These are phyloP conservation scores for Noturus placidus DNA, from an alignment of 2,113 vertebrate genomes.

Conservation along the genomic window DNA sequence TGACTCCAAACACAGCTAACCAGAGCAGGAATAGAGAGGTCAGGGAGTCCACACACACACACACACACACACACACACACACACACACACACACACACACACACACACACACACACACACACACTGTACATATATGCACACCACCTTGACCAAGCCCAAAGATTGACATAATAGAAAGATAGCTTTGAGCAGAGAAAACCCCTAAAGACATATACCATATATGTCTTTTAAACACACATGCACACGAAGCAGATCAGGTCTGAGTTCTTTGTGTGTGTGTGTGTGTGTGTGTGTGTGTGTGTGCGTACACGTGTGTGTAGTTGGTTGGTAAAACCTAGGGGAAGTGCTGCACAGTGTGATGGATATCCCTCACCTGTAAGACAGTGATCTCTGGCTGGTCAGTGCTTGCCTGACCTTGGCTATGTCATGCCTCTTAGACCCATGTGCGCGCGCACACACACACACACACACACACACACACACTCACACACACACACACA, in stretches of 20 bases:
- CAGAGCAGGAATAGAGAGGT: conserved; percentile 27
- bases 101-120: conserved; percentile 10
- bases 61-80: conserved; percentile 15
- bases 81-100: conserved; percentile 3
- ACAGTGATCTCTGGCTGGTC: conserved; percentile 21
- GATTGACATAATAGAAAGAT: not conserved
- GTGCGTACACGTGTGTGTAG: not conserved
- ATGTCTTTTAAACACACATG: conserved; percentile 1
- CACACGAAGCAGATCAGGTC: not conserved
- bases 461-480: too few species aligned
- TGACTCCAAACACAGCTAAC: conserved; percentile 41
- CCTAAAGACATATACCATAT: not conserved
- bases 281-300: conserved; percentile 28
- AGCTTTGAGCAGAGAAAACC: not conserved
- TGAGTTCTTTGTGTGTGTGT: conserved; percentile 6
- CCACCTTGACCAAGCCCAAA: conserved; percentile 2
- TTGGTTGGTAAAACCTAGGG: not conserved
- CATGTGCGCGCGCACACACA: not conserved
- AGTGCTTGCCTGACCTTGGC: conserved; percentile 45
- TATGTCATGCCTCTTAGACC: conserved; percentile 19
- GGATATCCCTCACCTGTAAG: conserved; percentile 51
- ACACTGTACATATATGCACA: not conserved
- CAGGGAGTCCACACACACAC: not conserved
- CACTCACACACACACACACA: not conserved
- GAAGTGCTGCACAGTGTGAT: conserved; percentile 32